Percentiles rank a stretch among this genome's conserved stretches.
Evolutionary conservation across 2,888 invertebrate genomes (phyloP).

Genomic region (Brenthis hecate): DNA sequence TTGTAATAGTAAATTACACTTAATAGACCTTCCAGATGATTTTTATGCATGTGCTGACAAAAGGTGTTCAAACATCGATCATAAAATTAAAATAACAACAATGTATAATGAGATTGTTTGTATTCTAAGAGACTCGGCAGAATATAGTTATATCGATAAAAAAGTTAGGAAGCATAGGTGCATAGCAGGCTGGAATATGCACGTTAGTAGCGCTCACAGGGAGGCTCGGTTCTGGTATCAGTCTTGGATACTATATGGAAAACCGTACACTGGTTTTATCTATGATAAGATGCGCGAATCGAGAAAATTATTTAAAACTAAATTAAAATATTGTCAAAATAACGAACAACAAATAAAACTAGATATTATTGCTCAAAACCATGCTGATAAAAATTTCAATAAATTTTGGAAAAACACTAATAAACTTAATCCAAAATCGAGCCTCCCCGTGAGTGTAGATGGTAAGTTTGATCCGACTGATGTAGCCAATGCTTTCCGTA

Average conservation of each 20-base stretch:
- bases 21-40: slow-evolving; percentile 2
- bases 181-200: slow-evolving; percentile 27
- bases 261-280: neutral
- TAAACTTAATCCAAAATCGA: too few species aligned
- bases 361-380: too few species aligned
- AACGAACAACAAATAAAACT: slow-evolving; percentile 30
- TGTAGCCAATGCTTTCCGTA: slow-evolving; percentile 29
- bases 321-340: slow-evolving; percentile 31
- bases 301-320: slow-evolving; percentile 30
- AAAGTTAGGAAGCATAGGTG: neutral
- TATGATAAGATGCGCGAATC: slow-evolving; percentile 29
- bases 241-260: slow-evolving; percentile 16
- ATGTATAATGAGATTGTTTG: slow-evolving; percentile 36
- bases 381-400: too few species aligned
- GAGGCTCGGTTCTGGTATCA: slow-evolving; percentile 12
- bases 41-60: neutral
- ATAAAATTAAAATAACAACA: slow-evolving; percentile 19
- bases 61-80: slow-evolving; percentile 1
- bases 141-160: neutral
- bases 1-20: neutral
- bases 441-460: too few species aligned
- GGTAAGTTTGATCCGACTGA: too few species aligned
- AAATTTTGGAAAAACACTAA: too few species aligned
- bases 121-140: slow-evolving; percentile 9
- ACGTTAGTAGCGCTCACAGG: slow-evolving; percentile 21